Evolutionary conservation across 2,888 invertebrate species (phyloP), one percentile per base, ranked within the genome.

Genomic region (Onthophagus sagittarius): DNA sequence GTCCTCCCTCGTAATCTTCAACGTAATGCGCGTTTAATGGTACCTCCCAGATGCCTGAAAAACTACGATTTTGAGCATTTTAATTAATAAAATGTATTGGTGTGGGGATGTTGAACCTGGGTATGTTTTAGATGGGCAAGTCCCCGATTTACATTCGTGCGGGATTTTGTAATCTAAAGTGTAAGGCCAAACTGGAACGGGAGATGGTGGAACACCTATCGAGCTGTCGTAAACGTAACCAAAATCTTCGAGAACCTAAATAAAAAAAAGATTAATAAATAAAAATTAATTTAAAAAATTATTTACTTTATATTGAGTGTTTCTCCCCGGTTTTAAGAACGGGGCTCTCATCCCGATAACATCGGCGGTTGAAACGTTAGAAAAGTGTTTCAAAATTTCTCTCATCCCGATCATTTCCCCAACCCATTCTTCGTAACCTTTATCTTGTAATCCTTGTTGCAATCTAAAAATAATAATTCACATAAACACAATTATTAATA

Each of bases 351-450:
- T 91, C 70, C 96, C 96, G 39, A 94, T 93, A 62, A 96, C 90
- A 82, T 96, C 95, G 72, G 90, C 90, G 70, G 90, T 90, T 11
- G 94, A 91, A 75, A 96, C 89, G 84, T 95, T 95, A 7, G 95
- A 89, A 83, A 96, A 95, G 81, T 91, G 90, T 76, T 89, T 89
- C 23, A 96, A 87, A 79, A 96, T 95, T 84, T 95, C 95, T 76
- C 95, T 89, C 96, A 96, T 96, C 70, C 96, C 96, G 79, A 96
- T 93, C 94, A 96, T 95, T 86, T 96, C 96, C 15, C 95, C 94
- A 0, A 93, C 94, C 96, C 96, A 97, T 84, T 95, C 95, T 86
- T 96, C 96, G 84, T 95, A 94, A 72, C 94, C 93, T 84, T 94
- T 94, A 85, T 94, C 94, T 86, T 97, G 94, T 7, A 97, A 87